Evolutionary conservation across 2,113 vertebrate genomes (phyloP), one percentile per base, ranked within the genome.

Genomic region (Suricata suricatta): DNA sequence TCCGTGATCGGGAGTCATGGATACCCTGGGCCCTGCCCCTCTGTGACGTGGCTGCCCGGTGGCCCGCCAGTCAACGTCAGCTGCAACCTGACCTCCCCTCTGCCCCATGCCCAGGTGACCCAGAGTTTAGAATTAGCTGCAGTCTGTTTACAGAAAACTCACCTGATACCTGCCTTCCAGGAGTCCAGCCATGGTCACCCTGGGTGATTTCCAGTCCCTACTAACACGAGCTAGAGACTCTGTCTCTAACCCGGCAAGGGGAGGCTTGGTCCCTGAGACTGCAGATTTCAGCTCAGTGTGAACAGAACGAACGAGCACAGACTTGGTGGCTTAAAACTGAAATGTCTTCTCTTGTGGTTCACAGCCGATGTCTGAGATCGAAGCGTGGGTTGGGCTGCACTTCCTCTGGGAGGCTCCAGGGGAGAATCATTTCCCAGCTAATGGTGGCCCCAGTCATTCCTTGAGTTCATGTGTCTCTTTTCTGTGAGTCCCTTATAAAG

Each of bases 81-180:
- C 94, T 99, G 99, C 97, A 99, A 99, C 97, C 97, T 17, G 98
- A 99, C 95, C 98, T 97, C 90, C 69, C 88, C 69, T 87, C 97
- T 97, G 76, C 94, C 95, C 96, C 68, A 57, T 50, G 97, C 98
- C 98, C 98, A 84, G 96, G 96, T 98, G 98, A 98, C 98, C 97
- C 93, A 29, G 88, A 98, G 98, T 99, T 98, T 99, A 99, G 99
- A 99, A 98, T 98, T 98, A 99, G 98, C 98, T 85, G 74, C 25
- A n/a, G 93, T 63, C 95, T 96, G 95, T 96, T 98, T 96, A 96
- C 47, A 98, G 97, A 81, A 97, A 96, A 92, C 85, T 96, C 38
- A 94, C 94, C 97, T 94, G 71, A 96, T 95, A 98, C 95, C 97
- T 97, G 98, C 98, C 98, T 97, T 35, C 33, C 68, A 87, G 96